Conservation (phyloP, 2,113 vertebrate species). For the Campylorhamphus procurvoides region DNA sequence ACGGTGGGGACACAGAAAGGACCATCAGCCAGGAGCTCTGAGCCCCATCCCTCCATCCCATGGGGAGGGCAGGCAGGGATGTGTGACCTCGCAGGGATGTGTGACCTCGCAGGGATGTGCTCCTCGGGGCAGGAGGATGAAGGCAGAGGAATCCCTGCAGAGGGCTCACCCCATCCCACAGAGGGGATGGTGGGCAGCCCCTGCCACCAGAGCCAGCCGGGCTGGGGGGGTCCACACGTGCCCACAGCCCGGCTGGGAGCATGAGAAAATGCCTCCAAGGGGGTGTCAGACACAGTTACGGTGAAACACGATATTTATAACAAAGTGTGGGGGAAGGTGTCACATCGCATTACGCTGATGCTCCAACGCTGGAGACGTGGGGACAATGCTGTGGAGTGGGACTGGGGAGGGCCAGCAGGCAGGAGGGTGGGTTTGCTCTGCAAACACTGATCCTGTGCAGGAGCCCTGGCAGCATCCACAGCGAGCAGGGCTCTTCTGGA, state of each 20-base stretch:
- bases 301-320: constrained; percentile 58
- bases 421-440: neutral
- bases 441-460: neutral
- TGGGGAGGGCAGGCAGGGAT: neutral
- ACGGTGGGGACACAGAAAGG: rapidly evolving
- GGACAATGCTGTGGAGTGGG: neutral
- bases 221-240: neutral
- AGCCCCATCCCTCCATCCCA: neutral
- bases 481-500: neutral
- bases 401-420: neutral
- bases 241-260: constrained; percentile 26
- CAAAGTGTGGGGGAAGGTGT: constrained; percentile 68
- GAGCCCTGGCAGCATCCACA: neutral
- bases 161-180: neutral
- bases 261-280: constrained; percentile 56
- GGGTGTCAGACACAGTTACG: constrained; percentile 69
- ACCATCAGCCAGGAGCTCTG: rapidly evolving
- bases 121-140: neutral
- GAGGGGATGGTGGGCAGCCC: neutral
- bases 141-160: neutral
- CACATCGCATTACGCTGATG: constrained; percentile 59
- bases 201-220: neutral
- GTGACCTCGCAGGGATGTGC: too few species aligned
- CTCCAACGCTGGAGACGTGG: constrained; percentile 11
- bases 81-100: neutral